Percentiles rank a stretch among this genome's conserved stretches.
phyloP scores from a whole-genome alignment of 2,888 invertebrate species.

The Colletes collaris region DNA sequence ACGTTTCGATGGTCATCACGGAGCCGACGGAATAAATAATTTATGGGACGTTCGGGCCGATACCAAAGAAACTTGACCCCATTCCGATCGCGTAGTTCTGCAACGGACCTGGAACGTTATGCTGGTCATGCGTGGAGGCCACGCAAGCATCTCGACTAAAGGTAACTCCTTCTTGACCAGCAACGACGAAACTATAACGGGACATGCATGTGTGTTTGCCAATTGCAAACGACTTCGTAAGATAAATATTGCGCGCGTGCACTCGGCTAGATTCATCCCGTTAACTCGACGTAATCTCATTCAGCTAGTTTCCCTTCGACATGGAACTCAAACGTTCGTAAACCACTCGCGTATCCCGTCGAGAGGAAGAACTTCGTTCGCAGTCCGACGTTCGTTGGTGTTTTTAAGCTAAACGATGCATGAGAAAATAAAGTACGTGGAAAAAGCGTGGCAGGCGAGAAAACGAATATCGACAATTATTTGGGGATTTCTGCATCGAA shows the following conservation, averaged over 20 bases:
- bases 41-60: slow-evolving; percentile 8
- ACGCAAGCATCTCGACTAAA: slow-evolving; percentile 16
- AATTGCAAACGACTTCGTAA: slow-evolving; percentile 47
- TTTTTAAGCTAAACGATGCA: background rate
- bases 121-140: slow-evolving; percentile 53
- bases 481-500: no score
- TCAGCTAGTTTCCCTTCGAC: slow-evolving; percentile 25
- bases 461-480: no score
- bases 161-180: slow-evolving; percentile 34
- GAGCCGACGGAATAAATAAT: slow-evolving; percentile 13
- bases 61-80: slow-evolving; percentile 37
- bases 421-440: no score
- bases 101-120: slow-evolving; percentile 40
- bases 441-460: no score
- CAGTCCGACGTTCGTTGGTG: background rate
- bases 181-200: slow-evolving; percentile 58
- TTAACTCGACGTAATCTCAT: slow-evolving; percentile 45
- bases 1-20: background rate
- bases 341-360: slow-evolving; percentile 30
- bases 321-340: slow-evolving; percentile 22
- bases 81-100: slow-evolving; percentile 40
- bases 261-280: slow-evolving; percentile 25
- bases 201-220: slow-evolving; percentile 47
- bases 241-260: slow-evolving; percentile 42
- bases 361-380: slow-evolving; percentile 5